Evolutionary conservation across 2,888 invertebrate species (phyloP), one percentile per base, ranked within the genome.

Genomic region (Sinhomidia bicolor): DNA sequence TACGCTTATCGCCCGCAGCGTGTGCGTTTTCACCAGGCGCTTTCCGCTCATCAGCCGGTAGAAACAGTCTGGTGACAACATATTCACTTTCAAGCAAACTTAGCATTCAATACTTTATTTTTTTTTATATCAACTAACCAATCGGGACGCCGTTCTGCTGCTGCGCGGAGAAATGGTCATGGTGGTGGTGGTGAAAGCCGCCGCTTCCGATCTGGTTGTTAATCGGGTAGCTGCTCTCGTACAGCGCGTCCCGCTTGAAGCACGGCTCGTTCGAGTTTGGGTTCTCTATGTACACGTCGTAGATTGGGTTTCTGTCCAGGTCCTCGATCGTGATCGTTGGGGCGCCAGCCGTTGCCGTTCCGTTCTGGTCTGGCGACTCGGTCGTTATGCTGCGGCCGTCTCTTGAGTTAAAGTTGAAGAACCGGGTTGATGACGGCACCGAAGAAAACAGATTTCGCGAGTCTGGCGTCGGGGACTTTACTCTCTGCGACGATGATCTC

Each of bases 1-100:
- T 9, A 91, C 91, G 76, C 90, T 90, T 32, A 91, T 89, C 14
- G 91, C 85, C 20, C 90, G 88, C 20, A 91, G 80, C 23, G 90
- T 91, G 51, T 91, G 91, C 76, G 86, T 90, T 51, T 91, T 91
- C 6, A 89, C 81, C 26, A 92, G 41, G 9, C 92, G 86, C 71
- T 92, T 92, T 36, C 91, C 92, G n/a, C 89, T 89, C 91, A 92
- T 91, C 71, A 92, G 85, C 6, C 92, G 89, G 78, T 91, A 92
- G 74, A 92, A 92, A 78, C 92, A 92, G 78, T 91, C 91, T 88
- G 54, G 2, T n/a, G 6, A 10, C 4, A n/a, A n/a, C n/a, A n/a
- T n/a, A n/a, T n/a, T n/a, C n/a, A n/a, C n/a, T n/a, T n/a, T n/a
- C n/a, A n/a, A n/a, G n/a, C n/a, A n/a, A n/a, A n/a, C n/a, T n/a